phyloP scores from a whole-genome alignment of 2,888 invertebrate genomes.

The Eristalis intricaria region DNA sequence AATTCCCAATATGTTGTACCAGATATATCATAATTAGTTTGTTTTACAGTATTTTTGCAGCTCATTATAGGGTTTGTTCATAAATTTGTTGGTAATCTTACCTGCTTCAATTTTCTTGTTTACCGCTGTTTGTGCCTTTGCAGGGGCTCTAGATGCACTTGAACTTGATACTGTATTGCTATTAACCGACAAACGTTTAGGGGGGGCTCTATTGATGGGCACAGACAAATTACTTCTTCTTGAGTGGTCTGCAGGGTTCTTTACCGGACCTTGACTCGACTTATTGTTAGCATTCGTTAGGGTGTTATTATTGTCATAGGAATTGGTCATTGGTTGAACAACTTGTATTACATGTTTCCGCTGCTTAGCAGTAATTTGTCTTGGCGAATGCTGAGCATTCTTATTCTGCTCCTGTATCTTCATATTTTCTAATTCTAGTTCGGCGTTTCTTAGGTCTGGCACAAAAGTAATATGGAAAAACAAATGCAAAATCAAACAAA shows the following conservation, averaged over 20 bases:
- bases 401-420: conserved; percentile 74
- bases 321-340: conserved; percentile 66
- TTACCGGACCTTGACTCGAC: conserved; percentile 18
- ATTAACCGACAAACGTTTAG: conserved; percentile 30
- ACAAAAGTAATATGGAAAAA: conserved; percentile 55
- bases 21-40: conserved; percentile 19
- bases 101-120: conserved; percentile 52
- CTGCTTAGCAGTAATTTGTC: conserved; percentile 1
- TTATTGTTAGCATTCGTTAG: conserved; percentile 14
- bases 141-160: conserved; percentile 22
- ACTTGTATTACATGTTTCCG: conserved; percentile 55
- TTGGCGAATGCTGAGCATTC: conserved; percentile 54
- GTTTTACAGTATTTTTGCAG: conserved; percentile 53
- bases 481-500: conserved; percentile 65
- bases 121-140: conserved; percentile 32
- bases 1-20: conserved; percentile 40
- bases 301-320: conserved; percentile 36
- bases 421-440: conserved; percentile 78
- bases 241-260: conserved; percentile 14
- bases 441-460: conserved; percentile 79
- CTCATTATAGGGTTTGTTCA: conserved; percentile 37
- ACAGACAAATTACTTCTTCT: conserved; percentile 6
- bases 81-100: conserved; percentile 48
- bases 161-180: conserved; percentile 1
- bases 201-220: conserved; percentile 44